These are phyloP conservation scores for Darevskia mixta DNA, from an alignment of 2,797 vertebrate genomes.

Conservation along the genomic window DNA sequence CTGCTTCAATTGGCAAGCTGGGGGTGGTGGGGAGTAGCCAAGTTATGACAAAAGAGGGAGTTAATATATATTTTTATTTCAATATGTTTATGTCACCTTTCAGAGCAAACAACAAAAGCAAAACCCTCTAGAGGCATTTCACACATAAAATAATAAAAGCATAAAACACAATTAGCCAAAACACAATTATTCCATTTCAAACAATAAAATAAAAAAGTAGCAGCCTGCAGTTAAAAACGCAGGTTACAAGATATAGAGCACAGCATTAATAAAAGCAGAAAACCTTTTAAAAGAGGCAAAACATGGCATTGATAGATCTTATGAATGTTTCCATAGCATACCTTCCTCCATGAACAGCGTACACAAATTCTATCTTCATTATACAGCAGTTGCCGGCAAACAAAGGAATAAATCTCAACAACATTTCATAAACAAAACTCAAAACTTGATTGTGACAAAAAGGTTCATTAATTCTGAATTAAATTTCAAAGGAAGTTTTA, in stretches of 20 bases:
- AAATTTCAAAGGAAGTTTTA: slow-evolving; percentile 18
- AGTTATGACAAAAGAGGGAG: too few species aligned
- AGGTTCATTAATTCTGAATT: slow-evolving; percentile 29
- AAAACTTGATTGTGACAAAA: slow-evolving; percentile 24
- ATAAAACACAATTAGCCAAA: background rate
- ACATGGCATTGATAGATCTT: background rate
- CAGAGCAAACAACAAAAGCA: background rate
- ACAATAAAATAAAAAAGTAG: background rate
- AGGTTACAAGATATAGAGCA: background rate
- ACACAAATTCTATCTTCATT: slow-evolving; percentile 2
- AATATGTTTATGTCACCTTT: background rate
- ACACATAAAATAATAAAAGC: background rate
- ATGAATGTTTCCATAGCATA: background rate
- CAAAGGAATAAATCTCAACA: background rate
- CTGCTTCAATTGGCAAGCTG: too few species aligned
- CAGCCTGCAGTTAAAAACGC: background rate
- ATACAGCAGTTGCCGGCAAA: background rate
- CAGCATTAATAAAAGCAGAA: background rate
- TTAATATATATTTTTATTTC: background rate
- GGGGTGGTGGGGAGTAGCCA: too few species aligned
- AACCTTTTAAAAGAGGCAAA: background rate
- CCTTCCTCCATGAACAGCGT: background rate
- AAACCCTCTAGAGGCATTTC: background rate
- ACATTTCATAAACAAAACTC: slow-evolving; percentile 17
- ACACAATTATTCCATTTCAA: background rate